phyloP scores from a whole-genome alignment of 1,140 invertebrate genomes.

The Eriocheir sinensis region DNA sequence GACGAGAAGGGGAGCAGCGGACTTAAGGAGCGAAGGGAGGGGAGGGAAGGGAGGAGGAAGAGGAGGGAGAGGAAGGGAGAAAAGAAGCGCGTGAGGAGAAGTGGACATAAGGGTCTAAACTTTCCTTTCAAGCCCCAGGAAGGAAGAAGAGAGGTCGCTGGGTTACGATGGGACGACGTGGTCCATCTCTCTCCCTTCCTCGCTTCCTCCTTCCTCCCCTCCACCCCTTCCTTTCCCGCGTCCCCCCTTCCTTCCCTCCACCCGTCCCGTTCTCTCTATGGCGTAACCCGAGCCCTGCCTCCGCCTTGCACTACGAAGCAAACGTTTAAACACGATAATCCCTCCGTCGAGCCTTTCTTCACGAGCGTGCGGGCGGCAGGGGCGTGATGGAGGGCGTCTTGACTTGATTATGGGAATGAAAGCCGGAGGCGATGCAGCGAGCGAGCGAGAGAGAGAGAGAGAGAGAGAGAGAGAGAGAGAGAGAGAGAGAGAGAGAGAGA shows the following conservation, averaged over 20 bases:
- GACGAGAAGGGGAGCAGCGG: neutral
- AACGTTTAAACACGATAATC: neutral
- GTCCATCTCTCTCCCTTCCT: neutral
- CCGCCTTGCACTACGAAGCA: neutral
- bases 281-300: neutral
- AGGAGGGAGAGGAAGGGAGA: neutral
- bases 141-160: neutral
- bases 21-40: neutral
- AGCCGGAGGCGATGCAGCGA: neutral
- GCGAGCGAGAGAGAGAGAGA: too few relatives aligned
- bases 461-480: constrained; percentile 8
- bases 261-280: neutral
- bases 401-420: neutral
- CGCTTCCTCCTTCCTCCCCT: neutral
- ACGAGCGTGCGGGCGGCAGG: neutral
- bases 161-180: neutral
- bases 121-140: neutral
- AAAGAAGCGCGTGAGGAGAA: neutral
- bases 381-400: neutral
- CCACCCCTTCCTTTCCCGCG: neutral
- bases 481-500: neutral
- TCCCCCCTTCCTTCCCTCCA: neutral
- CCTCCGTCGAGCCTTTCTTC: neutral
- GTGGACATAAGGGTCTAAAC: constrained; percentile 11
- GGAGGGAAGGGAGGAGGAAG: neutral